Evolutionary conservation across 2,797 vertebrate genomes (phyloP).

Genomic region (Arrhamphus sclerolepis): DNA sequence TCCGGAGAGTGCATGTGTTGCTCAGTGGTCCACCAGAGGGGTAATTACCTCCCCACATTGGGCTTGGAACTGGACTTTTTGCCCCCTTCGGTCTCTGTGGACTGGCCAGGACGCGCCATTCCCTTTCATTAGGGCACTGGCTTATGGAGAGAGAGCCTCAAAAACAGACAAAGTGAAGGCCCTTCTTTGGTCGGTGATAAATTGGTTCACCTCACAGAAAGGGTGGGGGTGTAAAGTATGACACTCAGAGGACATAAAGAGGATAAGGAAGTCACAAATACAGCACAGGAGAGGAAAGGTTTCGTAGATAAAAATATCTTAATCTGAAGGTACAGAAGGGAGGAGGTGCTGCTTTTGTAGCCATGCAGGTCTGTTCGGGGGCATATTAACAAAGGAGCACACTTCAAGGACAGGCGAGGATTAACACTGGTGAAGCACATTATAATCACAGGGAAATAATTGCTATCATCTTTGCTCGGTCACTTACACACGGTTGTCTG

Average conservation of each 20-base stretch:
- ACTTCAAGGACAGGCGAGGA: conserved; percentile 62
- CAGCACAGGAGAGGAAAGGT: conserved; percentile 57
- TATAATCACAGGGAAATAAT: conserved; percentile 69
- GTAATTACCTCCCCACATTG: conserved; percentile 85
- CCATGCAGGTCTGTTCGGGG: conserved; percentile 39
- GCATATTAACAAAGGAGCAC: conserved; percentile 33
- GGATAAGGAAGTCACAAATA: conserved; percentile 81
- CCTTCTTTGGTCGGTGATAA: conserved; percentile 77
- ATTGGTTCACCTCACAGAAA: conserved; percentile 72
- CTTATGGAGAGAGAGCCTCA: conserved; percentile 66
- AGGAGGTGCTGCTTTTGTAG: conserved; percentile 33
- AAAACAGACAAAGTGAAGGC: conserved; percentile 72
- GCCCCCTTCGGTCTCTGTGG: conserved; percentile 71
- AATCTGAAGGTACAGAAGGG: conserved; percentile 37
- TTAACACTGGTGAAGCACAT: conserved; percentile 55
- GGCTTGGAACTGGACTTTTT: conserved; percentile 77
- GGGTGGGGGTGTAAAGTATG: conserved; percentile 58
- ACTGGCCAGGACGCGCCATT: conserved; percentile 67
- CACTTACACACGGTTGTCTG: conserved; percentile 41
- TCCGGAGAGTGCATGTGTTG: conserved; percentile 39
- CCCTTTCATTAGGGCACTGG: conserved; percentile 77
- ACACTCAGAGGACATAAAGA: conserved; percentile 82
- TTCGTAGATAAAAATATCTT: conserved; percentile 77
- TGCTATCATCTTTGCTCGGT: conserved; percentile 57
- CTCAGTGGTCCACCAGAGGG: conserved; percentile 78